These are phyloP conservation scores for Monodelphis domestica DNA, from an alignment of 2,797 vertebrate genomes.

Conservation along the genomic window DNA sequence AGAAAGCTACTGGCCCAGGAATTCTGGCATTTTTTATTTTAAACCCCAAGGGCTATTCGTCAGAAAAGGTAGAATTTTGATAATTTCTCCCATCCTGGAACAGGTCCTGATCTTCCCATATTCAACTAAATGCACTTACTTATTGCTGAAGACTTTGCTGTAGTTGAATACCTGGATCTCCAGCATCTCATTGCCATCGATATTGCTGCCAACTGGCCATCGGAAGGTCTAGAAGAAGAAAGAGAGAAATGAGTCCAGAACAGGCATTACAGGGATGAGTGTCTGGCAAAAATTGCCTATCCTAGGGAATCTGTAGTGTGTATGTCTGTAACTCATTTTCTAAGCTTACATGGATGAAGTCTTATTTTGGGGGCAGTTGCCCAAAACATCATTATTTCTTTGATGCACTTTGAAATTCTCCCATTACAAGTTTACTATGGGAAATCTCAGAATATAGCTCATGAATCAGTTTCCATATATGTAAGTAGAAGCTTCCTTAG, in stretches of 20 bases:
- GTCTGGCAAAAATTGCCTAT: too few relatives aligned
- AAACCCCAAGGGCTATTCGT: background rate
- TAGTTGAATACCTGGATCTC: slow-evolving; percentile 97
- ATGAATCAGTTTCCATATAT: background rate
- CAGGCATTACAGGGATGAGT: background rate
- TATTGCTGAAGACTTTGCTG: slow-evolving; percentile 98
- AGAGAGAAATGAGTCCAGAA: slow-evolving; percentile 5
- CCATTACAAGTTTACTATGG: background rate
- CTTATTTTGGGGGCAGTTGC: background rate
- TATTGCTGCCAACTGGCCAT: slow-evolving; percentile 92
- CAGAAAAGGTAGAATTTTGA: background rate
- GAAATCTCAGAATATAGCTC: background rate
- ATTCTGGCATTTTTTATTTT: background rate
- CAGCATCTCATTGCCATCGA: slow-evolving; percentile 93
- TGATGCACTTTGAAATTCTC: background rate
- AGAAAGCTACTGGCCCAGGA: background rate
- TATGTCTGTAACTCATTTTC: background rate
- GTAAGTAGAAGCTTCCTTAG: background rate
- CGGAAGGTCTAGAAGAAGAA: slow-evolving; percentile 88
- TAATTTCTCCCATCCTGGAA: background rate
- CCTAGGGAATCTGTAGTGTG: background rate
- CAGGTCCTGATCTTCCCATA: rapidly evolving
- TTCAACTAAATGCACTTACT: slow-evolving; percentile 82
- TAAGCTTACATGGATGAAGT: background rate
- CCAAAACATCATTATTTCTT: background rate